phyloP scores from a whole-genome alignment of 1,140 invertebrate species.

The Meloidogyne chitwoodi region DNA sequence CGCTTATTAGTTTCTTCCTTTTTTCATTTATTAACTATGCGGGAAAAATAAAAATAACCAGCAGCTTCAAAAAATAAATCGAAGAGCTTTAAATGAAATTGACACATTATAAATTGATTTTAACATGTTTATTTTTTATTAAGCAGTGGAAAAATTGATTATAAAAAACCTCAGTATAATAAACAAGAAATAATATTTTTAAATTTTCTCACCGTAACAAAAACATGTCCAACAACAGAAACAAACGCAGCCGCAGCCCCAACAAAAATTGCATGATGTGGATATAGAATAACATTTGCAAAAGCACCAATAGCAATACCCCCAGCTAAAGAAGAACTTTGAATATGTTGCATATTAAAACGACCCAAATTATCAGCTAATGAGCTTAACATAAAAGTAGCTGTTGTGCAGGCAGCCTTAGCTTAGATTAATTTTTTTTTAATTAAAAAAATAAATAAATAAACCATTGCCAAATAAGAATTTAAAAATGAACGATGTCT shows the following conservation, averaged over 20 bases:
- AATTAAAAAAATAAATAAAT: neutral
- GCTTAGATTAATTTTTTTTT: neutral
- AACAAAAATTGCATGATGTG: conserved; percentile 77
- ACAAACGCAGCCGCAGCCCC: conserved; percentile 75
- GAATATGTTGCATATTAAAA: conserved; percentile 60
- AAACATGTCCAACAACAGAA: conserved; percentile 67
- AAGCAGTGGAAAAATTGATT: too few species aligned
- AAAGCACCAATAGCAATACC: conserved; percentile 68
- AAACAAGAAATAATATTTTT: neutral
- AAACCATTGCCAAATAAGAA: conserved; percentile 63
- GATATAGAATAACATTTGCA: conserved; percentile 73
- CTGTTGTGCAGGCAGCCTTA: conserved; percentile 60
- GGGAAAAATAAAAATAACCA: too few species aligned
- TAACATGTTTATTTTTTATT: too few species aligned
- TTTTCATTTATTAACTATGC: too few species aligned
- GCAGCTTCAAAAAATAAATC: too few species aligned
- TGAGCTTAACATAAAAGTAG: conserved; percentile 62
- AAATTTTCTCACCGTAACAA: conserved; percentile 30
- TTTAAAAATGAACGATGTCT: conserved; percentile 64
- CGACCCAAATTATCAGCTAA: conserved; percentile 55
- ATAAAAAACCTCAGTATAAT: too few species aligned
- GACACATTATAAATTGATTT: too few species aligned
- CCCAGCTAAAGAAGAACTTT: conserved; percentile 64
- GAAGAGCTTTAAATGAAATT: too few species aligned
- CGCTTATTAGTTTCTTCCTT: too few species aligned